phyloP scores from a whole-genome alignment of 2,113 vertebrate species.

The Rhinichthys klamathensis region DNA sequence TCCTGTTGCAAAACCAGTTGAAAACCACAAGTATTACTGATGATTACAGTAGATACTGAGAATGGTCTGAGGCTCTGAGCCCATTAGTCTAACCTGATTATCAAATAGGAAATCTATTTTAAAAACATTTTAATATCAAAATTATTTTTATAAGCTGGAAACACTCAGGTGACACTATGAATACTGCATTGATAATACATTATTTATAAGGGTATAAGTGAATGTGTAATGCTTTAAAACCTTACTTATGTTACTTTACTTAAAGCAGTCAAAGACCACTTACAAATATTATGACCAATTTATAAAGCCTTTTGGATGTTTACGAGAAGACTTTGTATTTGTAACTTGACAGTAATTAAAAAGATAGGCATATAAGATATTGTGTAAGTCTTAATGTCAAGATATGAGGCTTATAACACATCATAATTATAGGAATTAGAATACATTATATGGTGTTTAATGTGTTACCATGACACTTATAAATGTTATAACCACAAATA shows the following conservation, averaged over 20 bases:
- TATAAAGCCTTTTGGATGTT: not conserved
- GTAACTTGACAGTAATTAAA: not conserved
- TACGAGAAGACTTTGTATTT: not conserved
- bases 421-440: not conserved
- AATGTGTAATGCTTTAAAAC: not conserved
- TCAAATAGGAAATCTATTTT: not conserved
- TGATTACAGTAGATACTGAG: too few relatives aligned
- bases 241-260: not conserved
- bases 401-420: not conserved
- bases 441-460: not conserved
- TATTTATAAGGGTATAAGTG: not conserved
- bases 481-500: not conserved
- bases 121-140: too few relatives aligned
- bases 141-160: not conserved
- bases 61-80: too few relatives aligned
- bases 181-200: not conserved
- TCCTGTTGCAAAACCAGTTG: not conserved
- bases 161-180: not conserved
- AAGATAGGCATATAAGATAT: not conserved
- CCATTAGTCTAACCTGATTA: not conserved
- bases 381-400: not conserved
- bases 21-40: not conserved
- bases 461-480: not conserved
- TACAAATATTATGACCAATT: conserved; percentile 1
- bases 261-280: not conserved